phyloP scores from a whole-genome alignment of 2,113 vertebrate genomes.

The Bambusicola thoracicus region DNA sequence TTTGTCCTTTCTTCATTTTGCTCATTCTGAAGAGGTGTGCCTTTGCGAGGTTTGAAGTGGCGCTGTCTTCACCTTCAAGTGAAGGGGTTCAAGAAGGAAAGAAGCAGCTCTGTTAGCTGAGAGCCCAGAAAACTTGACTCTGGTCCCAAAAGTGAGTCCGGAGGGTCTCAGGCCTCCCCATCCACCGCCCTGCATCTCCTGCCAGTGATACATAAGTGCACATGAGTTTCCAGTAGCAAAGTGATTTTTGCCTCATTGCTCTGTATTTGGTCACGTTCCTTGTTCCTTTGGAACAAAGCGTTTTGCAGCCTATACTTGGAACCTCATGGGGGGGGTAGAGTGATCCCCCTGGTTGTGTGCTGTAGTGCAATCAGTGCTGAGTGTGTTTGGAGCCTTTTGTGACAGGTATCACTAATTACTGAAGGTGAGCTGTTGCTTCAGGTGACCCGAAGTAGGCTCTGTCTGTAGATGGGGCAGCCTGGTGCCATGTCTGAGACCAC shows the following conservation, averaged over 20 bases:
- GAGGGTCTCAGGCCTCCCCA: background rate
- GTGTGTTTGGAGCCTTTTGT: background rate
- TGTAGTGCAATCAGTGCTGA: accelerated
- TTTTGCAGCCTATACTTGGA: background rate
- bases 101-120: background rate
- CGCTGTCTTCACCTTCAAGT: background rate
- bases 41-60: background rate
- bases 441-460: no score
- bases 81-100: background rate
- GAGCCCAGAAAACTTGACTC: background rate
- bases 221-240: accelerated
- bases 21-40: background rate
- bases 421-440: background rate
- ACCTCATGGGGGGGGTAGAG: accelerated
- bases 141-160: accelerated
- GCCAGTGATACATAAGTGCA: accelerated
- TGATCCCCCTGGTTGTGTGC: background rate
- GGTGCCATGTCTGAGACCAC: background rate
- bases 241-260: background rate
- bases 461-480: background rate
- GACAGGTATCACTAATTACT: background rate
- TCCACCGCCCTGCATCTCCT: background rate
- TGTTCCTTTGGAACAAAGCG: background rate
- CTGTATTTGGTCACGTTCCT: background rate
- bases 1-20: background rate